phyloP scores from a whole-genome alignment of 2,888 invertebrate species.

The Archips crataeganus region DNA sequence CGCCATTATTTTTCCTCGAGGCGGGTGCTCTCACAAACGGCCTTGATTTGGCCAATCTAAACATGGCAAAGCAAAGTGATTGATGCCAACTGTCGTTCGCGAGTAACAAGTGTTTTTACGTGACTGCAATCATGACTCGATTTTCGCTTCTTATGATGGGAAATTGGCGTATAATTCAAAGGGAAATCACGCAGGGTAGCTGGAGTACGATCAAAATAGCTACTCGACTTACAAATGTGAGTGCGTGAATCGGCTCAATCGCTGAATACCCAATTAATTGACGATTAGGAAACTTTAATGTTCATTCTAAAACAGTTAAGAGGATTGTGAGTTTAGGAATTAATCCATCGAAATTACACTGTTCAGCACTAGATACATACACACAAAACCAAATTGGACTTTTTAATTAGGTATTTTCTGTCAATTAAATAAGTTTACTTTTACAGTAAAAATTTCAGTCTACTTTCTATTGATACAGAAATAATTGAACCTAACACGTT shows the following conservation, averaged over 20 bases:
- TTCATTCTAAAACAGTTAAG: slow-evolving; percentile 10
- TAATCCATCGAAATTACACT: slow-evolving; percentile 5
- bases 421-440: too few species aligned
- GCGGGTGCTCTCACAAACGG: slow-evolving; percentile 61
- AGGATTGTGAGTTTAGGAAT: slow-evolving; percentile 16
- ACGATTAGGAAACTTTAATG: slow-evolving; percentile 24
- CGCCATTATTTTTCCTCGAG: slow-evolving; percentile 71
- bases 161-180: slow-evolving; percentile 64
- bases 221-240: slow-evolving; percentile 16
- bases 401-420: background rate
- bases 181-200: slow-evolving; percentile 31
- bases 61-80: slow-evolving; percentile 69
- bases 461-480: too few species aligned
- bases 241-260: slow-evolving; percentile 16
- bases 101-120: slow-evolving; percentile 78
- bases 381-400: background rate
- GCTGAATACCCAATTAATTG: slow-evolving; percentile 33
- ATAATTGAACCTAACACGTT: too few species aligned
- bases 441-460: too few species aligned
- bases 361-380: background rate
- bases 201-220: slow-evolving; percentile 25
- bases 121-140: slow-evolving; percentile 68
- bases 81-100: slow-evolving; percentile 61
- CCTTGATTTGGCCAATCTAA: slow-evolving; percentile 78
- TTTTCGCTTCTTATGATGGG: slow-evolving; percentile 59